Evolutionary conservation across 2,797 vertebrate genomes (phyloP), one percentile per base, ranked within the genome.

Genomic region (Epinephelus coioides): DNA sequence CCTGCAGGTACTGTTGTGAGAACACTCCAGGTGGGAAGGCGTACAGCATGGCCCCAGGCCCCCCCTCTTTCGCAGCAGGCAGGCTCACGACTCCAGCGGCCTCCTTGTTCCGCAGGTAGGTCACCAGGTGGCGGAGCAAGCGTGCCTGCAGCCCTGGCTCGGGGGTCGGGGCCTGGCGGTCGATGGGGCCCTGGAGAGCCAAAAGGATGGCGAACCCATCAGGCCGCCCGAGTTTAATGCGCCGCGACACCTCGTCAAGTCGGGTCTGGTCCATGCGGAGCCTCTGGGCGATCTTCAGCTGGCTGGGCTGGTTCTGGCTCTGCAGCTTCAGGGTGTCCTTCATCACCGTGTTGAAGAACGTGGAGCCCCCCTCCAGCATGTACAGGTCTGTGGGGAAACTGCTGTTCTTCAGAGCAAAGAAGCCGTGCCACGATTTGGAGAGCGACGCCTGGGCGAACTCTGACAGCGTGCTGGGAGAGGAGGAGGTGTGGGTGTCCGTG

Each of bases 41-140:
- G 1, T 99, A 99, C 60, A 99, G 95, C 98, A 98, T 99, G 69
- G 97, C 98, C 0, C 97, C 97, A 25, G 93, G 86, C 74, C 97
- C 96, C 8, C 95, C 96, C 84, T 98, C 97, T 86, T 97, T 97
- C 0, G 95, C 94, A 18, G 97, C 95, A 0, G 98, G 98, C 80
- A 99, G 95, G 88, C 98, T 97, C 79, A 99, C 98, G 10, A 99
- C 98, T 8, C 98, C 98, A 0, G 98, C 98, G 0, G 98, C 98
- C 92, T 99, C 98, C 90, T 99, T 99, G 96, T 98, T 99, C 87
- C 98, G 96, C 94, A 99, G 96, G 95, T 99, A 99, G 53, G 98
- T 99, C 86, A 99, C 98, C 91, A 99, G 95, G 93, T 99, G 99
- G 85, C 98, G 97, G 57, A 99, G 97, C 93, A 99, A 93, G 83